Percentiles rank a stretch among this genome's conserved stretches.
Conservation (phyloP, 2,113 vertebrate species). For the Poeciliopsis retropinna region DNA sequence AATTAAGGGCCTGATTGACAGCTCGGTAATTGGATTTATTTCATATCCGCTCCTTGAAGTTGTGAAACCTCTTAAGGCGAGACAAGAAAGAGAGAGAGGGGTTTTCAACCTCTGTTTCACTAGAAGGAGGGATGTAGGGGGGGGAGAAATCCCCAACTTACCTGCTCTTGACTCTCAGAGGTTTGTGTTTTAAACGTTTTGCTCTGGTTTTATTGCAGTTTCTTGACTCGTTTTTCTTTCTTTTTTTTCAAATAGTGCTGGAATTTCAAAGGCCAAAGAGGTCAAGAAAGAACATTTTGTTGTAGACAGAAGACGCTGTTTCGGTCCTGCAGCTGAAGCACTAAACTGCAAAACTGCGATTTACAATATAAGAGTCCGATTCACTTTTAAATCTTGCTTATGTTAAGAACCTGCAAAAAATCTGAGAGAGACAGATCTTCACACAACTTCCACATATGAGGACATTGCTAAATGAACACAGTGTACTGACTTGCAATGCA, state of each 20-base stretch:
- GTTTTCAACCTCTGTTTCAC: conserved; percentile 28
- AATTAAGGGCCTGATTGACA: conserved; percentile 72
- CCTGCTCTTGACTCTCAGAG: conserved; percentile 7
- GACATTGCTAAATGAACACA: too few relatives aligned
- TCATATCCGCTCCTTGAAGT: conserved; percentile 73
- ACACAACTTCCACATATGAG: neutral
- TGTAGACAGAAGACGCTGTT: neutral
- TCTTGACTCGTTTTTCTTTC: conserved; percentile 16
- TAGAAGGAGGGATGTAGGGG: neutral
- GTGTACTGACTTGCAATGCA: neutral
- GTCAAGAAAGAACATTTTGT: neutral
- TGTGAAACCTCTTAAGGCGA: conserved; percentile 59
- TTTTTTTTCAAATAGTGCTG: conserved; percentile 14
- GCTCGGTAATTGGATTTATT: conserved; percentile 74
- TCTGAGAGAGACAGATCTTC: neutral
- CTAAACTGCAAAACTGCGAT: neutral
- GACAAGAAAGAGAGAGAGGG: conserved; percentile 40
- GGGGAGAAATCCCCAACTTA: conserved; percentile 26
- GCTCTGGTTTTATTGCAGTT: conserved; percentile 35
- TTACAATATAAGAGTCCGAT: neutral
- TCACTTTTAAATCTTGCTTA: conserved; percentile 3
- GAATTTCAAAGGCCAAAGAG: neutral
- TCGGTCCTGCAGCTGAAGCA: neutral
- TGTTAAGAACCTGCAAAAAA: neutral
- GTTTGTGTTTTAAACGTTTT: neutral